Conservation (phyloP, 35 echinoderm and acorn worm genomes). For the Eucidaris tribuloides region DNA sequence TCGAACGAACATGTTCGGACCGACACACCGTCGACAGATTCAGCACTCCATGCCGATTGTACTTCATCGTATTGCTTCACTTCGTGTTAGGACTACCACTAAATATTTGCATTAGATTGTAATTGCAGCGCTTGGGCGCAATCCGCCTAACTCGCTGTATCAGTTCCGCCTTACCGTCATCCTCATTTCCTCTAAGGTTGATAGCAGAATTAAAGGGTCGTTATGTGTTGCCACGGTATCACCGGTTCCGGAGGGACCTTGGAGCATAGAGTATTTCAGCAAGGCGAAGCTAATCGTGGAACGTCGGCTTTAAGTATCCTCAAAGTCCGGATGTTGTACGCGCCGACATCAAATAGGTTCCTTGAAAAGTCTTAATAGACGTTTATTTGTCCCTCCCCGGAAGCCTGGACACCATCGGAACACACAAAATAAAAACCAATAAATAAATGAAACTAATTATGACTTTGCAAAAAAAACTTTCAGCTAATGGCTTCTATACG, state of each 20-base stretch:
- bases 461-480: no score
- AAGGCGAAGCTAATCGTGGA: conserved; percentile 86
- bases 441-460: neutral
- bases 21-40: conserved; percentile 95
- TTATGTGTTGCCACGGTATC: conserved; percentile 91
- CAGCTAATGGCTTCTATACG: no score
- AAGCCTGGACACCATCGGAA: conserved; percentile 56
- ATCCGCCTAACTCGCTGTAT: conserved; percentile 76
- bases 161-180: conserved; percentile 56
- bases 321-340: conserved; percentile 86
- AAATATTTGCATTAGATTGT: conserved; percentile 84
- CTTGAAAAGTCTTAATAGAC: conserved; percentile 87
- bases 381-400: conserved; percentile 70
- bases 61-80: conserved; percentile 70
- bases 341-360: conserved; percentile 74
- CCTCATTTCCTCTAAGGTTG: conserved; percentile 30
- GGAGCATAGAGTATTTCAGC: conserved; percentile 87
- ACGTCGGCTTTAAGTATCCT: conserved; percentile 56
- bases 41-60: conserved; percentile 75
- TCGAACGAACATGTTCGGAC: conserved; percentile 82
- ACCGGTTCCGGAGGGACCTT: conserved; percentile 85
- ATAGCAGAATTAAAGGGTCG: conserved; percentile 71
- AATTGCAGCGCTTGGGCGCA: conserved; percentile 86
- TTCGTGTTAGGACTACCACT: conserved; percentile 78
- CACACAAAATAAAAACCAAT: neutral